Base-by-base conservation (phyloP, 92 coral and sea anemone genomes). In the Zoanthus gigantus region DNA sequence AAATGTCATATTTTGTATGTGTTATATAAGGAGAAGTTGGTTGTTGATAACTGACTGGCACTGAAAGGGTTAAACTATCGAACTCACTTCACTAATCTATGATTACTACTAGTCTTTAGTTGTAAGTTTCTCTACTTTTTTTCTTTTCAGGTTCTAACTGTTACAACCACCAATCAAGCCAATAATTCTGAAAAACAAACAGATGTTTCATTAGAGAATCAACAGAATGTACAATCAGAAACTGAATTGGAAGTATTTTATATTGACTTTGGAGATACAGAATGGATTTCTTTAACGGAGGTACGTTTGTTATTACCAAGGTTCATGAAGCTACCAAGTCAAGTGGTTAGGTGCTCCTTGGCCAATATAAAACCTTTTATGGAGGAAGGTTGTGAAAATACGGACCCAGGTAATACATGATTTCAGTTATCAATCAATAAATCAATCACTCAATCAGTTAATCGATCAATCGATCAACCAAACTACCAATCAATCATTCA, bases 291-390 rank as follows among this genome's bases (percentile, higher is more conserved):
- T 5, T 88, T 91, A 60, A 89, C 77, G 23, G 91, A 95, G 53
- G 84, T 96, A 11, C 91, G 92, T 44, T 95, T 92, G 9, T 86
- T 97, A 16, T 77, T 92, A n/a, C 90, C 95, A 45, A 87, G 89
- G 90, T 97, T 97, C 61, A 88, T 91, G 93, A 83, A 91, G 73
- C 82, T 95, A n/a, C 99, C 99, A 14, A 94, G 96, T n/a, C 98
- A 93, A 76, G 97, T 93, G 63, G 96, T 97, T 47, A 96, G 89
- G 82, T 92, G 98, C 81, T 90, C 93, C 6, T 67, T 95, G 87
- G 97, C 99, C 46, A 94, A 91, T 45, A 92, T 95, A 31, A 84
- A 88, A 54, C 99, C 99, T 72, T 91, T 61, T 54, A 78, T 17
- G 29, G 78, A 78, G 54, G 57, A 76, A 2, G 50, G 7, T 13